phyloP scores from a whole-genome alignment of 2,113 vertebrate species.

The Sprattus sprattus region DNA sequence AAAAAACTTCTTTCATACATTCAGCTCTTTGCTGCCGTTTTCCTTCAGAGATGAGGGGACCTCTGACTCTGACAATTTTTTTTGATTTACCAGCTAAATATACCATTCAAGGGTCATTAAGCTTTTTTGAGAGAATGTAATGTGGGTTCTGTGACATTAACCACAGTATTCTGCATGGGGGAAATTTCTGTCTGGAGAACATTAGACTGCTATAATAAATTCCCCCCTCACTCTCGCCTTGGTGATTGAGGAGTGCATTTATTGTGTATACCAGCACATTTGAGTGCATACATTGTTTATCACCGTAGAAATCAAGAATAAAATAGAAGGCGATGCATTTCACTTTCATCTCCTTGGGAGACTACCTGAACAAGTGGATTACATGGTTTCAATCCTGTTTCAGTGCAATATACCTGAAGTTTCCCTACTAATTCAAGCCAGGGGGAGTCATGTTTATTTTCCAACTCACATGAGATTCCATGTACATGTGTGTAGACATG shows the following conservation, averaged over 20 bases:
- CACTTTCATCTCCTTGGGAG: not conserved
- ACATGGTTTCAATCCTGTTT: not conserved
- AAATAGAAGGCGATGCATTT: not conserved
- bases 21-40: not conserved
- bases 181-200: conserved; percentile 34
- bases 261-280: conserved; percentile 11
- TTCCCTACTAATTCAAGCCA: not conserved
- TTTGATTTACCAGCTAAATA: conserved; percentile 35
- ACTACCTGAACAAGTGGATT: not conserved
- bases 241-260: conserved; percentile 36
- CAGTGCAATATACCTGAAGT: not conserved
- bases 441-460: not conserved
- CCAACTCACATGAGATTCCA: not conserved
- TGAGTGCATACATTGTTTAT: not conserved
- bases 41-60: not conserved
- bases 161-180: conserved; percentile 37
- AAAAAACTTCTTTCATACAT: not conserved
- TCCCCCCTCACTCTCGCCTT: conserved; percentile 18
- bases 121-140: conserved; percentile 39
- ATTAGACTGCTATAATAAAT: conserved; percentile 20
- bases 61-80: not conserved
- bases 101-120: conserved; percentile 36
- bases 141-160: conserved; percentile 45
- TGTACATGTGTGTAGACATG: no score
- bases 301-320: not conserved